phyloP scores from a whole-genome alignment of 2,113 vertebrate species.

The Gorsachius goisagi region DNA sequence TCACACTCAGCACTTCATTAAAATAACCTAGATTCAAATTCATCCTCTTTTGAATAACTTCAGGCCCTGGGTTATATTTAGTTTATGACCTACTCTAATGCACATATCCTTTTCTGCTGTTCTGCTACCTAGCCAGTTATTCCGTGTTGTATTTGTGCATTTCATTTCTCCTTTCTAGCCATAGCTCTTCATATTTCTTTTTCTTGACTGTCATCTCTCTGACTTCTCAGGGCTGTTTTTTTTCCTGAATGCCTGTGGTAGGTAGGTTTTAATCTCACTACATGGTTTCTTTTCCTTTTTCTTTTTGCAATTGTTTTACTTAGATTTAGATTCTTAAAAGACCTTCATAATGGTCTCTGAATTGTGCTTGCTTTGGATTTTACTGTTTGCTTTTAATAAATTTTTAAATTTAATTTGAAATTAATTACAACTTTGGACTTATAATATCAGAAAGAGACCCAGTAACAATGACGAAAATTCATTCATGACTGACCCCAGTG shows the following conservation, averaged over 20 bases:
- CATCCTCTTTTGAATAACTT: constrained; percentile 62
- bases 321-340: background rate
- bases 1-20: constrained; percentile 61
- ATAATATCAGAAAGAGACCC: background rate
- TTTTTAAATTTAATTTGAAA: background rate
- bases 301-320: background rate
- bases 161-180: constrained; percentile 40
- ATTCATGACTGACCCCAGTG: background rate
- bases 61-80: constrained; percentile 57
- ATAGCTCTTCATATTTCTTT: constrained; percentile 21
- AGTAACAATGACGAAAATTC: background rate
- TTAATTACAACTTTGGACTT: background rate
- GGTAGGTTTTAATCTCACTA: constrained; percentile 45
- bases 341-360: background rate
- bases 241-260: constrained; percentile 16
- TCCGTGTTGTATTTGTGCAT: background rate
- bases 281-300: background rate
- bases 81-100: constrained; percentile 54
- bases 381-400: background rate
- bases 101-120: constrained; percentile 54
- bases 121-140: constrained; percentile 36
- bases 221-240: constrained; percentile 8
- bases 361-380: constrained; percentile 25
- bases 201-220: constrained; percentile 38
- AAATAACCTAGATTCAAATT: constrained; percentile 66